These are phyloP conservation scores for Calonectris borealis DNA, from an alignment of 2,113 vertebrate species.

Conservation along the genomic window DNA sequence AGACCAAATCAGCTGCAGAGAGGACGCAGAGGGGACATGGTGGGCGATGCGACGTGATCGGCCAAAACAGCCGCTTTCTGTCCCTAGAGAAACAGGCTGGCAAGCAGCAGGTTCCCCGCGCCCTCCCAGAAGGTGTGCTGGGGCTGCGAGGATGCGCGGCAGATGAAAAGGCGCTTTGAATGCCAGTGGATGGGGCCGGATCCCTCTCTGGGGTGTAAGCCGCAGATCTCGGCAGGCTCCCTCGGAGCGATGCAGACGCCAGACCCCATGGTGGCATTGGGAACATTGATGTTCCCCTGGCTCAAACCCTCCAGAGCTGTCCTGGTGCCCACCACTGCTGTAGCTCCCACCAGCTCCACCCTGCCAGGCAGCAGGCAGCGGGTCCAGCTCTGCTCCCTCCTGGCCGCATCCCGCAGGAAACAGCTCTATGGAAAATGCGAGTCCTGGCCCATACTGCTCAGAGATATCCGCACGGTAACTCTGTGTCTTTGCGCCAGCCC, in stretches of 20 bases:
- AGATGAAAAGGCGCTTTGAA: neutral
- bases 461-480: neutral
- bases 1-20: neutral
- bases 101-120: neutral
- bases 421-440: accelerated
- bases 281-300: neutral
- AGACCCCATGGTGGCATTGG: neutral
- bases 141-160: neutral
- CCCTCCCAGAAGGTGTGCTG: neutral
- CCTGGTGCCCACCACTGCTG: accelerated
- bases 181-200: neutral
- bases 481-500: neutral
- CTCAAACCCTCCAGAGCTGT: neutral
- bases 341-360: neutral
- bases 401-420: neutral
- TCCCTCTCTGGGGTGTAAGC: neutral
- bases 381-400: neutral
- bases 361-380: neutral
- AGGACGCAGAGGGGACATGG: neutral
- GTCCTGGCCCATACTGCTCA: neutral
- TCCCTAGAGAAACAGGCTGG: neutral
- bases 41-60: accelerated
- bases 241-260: neutral
- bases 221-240: neutral
- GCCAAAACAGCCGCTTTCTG: neutral